A percentile compares a stretch with the other conserved stretches of the same genome.
Conservation (phyloP, 2,888 invertebrate species). For the Agrochola litura region DNA sequence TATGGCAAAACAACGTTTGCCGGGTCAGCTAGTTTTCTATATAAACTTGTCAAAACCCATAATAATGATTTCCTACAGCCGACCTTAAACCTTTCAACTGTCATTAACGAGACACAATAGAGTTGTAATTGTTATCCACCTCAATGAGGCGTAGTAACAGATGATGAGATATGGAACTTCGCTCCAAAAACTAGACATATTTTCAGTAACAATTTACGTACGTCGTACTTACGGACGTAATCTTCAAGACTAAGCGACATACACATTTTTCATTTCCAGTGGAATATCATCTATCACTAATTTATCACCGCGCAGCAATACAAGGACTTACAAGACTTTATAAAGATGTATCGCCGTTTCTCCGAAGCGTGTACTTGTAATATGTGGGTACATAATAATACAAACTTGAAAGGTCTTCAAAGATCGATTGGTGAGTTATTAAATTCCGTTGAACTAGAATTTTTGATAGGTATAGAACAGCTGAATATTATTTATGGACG, state of each 20-base stretch:
- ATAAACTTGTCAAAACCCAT: too few species aligned
- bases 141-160: too few species aligned
- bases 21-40: too few species aligned
- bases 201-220: too few species aligned
- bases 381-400: constrained; percentile 13
- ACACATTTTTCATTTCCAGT: constrained; percentile 10
- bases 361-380: neutral
- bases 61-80: too few species aligned
- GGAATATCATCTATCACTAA: constrained; percentile 30
- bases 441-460: constrained; percentile 38
- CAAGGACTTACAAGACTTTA: constrained; percentile 15
- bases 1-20: too few species aligned
- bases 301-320: neutral
- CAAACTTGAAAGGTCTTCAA: constrained; percentile 28
- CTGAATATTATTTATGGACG: neutral
- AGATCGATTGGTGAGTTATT: constrained; percentile 49
- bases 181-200: too few species aligned
- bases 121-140: too few species aligned
- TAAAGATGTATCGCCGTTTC: constrained; percentile 40
- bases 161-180: too few species aligned
- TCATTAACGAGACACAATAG: too few species aligned
- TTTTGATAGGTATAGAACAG: constrained; percentile 4
- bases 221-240: too few species aligned
- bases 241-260: neutral
- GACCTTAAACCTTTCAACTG: too few species aligned